Evolutionary conservation across 1,140 invertebrate species (phyloP).

Genomic region (Odontomachus brunneus): DNA sequence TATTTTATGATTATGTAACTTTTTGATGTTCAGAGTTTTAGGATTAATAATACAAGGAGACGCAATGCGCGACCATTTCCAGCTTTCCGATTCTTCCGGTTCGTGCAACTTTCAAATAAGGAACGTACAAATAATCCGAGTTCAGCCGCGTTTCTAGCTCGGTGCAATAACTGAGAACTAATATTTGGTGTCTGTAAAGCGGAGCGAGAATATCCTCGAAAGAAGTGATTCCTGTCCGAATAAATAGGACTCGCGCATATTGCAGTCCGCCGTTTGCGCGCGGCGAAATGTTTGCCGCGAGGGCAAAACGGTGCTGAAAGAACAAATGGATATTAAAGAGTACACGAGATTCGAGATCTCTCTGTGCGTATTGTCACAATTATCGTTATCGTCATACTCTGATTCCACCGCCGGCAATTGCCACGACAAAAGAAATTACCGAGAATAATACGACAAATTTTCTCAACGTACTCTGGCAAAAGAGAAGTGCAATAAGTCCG

Average conservation of each 20-base stretch:
- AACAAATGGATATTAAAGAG: neutral
- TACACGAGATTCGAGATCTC: neutral
- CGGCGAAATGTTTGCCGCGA: neutral
- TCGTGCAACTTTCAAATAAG: slow-evolving; percentile 39
- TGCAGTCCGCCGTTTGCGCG: slow-evolving; percentile 20
- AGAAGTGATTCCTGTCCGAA: slow-evolving; percentile 53
- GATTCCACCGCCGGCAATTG: no score
- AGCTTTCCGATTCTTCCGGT: neutral
- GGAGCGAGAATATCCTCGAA: slow-evolving; percentile 49
- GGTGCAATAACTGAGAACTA: slow-evolving; percentile 40
- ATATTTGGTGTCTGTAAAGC: slow-evolving; percentile 45
- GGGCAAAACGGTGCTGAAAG: slow-evolving; percentile 4
- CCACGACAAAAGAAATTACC: no score
- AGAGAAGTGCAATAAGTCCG: slow-evolving; percentile 14
- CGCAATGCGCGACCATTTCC: no score
- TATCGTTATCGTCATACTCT: no score
- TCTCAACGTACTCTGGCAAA: no score
- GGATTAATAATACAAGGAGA: no score
- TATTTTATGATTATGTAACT: no score
- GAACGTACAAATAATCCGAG: slow-evolving; percentile 36
- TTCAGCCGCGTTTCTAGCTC: slow-evolving; percentile 30
- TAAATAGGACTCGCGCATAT: slow-evolving; percentile 48
- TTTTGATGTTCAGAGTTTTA: no score
- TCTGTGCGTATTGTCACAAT: no score
- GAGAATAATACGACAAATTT: slow-evolving; percentile 1